Evolutionary conservation across 2,888 invertebrate species (phyloP).

Genomic region (Selenia dentaria): DNA sequence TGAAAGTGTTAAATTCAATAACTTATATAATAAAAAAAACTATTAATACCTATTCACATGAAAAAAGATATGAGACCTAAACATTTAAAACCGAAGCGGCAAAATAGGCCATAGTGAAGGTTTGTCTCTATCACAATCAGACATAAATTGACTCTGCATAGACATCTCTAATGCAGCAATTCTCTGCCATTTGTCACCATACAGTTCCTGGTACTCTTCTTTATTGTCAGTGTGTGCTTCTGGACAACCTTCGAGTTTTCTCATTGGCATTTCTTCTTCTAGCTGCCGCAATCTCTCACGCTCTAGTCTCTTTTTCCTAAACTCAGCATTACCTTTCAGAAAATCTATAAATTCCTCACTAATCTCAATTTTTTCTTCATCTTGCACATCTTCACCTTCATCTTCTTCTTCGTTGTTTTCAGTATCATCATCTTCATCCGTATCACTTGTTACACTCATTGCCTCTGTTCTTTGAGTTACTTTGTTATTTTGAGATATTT

Average conservation of each 20-base stretch:
- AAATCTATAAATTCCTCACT: constrained; percentile 87
- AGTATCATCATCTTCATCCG: constrained; percentile 2
- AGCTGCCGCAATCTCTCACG: constrained; percentile 44
- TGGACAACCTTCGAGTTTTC: constrained; percentile 40
- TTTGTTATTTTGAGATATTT: background rate
- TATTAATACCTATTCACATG: no score
- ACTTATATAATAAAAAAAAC: no score
- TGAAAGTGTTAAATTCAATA: no score
- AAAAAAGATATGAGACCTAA: no score
- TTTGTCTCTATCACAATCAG: constrained; percentile 84
- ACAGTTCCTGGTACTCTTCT: constrained; percentile 79
- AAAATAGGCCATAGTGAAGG: constrained; percentile 90
- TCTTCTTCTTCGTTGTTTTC: constrained; percentile 32
- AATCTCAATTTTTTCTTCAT: constrained; percentile 72
- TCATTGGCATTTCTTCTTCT: constrained; percentile 36
- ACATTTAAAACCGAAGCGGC: constrained; percentile 82
- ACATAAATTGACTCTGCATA: constrained; percentile 87
- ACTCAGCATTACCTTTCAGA: constrained; percentile 84
- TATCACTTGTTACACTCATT: constrained; percentile 8
- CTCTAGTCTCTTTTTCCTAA: constrained; percentile 62
- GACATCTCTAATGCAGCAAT: constrained; percentile 91
- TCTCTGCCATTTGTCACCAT: constrained; percentile 87
- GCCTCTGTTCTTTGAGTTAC: background rate
- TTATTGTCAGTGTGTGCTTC: constrained; percentile 48
- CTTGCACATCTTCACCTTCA: constrained; percentile 38